These are phyloP conservation scores for Drosophila nannoptera DNA, from an alignment of 1,140 invertebrate genomes.

Conservation along the genomic window DNA sequence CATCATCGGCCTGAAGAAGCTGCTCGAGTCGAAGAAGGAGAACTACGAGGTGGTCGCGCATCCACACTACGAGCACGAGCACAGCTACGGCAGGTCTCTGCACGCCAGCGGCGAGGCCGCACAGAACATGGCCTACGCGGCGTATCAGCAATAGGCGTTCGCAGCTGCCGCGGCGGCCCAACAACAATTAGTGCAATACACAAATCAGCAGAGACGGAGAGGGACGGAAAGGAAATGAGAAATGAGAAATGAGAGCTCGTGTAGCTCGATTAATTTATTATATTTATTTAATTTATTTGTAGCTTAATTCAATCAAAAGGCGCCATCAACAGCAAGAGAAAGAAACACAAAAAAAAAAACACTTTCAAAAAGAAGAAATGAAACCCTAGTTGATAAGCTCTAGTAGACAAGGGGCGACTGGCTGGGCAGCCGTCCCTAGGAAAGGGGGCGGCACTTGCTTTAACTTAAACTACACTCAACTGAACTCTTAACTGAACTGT, in stretches of 20 bases:
- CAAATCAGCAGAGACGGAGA: conserved; percentile 19
- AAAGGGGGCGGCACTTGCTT: conserved; percentile 20
- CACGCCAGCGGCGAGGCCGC: conserved; percentile 72
- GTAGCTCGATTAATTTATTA: conserved; percentile 64
- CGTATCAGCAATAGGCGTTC: conserved; percentile 78
- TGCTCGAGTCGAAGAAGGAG: conserved; percentile 85
- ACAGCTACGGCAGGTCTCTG: conserved; percentile 82
- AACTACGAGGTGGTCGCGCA: conserved; percentile 87
- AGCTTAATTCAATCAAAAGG: conserved; percentile 64
- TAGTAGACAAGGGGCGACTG: conserved; percentile 1
- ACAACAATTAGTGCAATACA: conserved; percentile 71
- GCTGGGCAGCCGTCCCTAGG: conserved; percentile 1
- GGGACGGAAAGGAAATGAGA: conserved; percentile 10
- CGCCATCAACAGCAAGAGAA: conserved; percentile 48
- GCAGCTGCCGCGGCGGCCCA: conserved; percentile 41
- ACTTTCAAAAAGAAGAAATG: conserved; percentile 24
- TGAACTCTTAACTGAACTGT: conserved; percentile 25
- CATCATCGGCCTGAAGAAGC: conserved; percentile 88
- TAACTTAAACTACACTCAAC: conserved; percentile 38
- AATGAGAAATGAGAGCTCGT: conserved; percentile 2
- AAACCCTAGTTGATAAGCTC: conserved; percentile 53
- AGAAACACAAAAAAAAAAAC: conserved; percentile 14
- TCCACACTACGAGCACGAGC: conserved; percentile 83
- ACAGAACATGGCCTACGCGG: conserved; percentile 84
- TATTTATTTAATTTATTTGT: conserved; percentile 78